Conservation (phyloP, 2,888 invertebrate species). For the Xylophagus ater region DNA sequence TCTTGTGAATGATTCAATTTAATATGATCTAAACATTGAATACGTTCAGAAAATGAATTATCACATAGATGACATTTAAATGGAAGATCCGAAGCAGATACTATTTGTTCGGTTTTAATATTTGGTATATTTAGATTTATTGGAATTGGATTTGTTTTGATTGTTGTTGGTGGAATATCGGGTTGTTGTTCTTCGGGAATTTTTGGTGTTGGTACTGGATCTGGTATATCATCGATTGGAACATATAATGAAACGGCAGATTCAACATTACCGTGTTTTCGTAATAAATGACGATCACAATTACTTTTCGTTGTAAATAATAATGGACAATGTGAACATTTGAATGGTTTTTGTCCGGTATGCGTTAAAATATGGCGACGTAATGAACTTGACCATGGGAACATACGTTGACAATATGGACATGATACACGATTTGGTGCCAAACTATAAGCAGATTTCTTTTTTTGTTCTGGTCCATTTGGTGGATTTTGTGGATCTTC, state of each 20-base stretch:
- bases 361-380: slow-evolving; percentile 88
- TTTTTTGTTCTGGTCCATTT: slow-evolving; percentile 45
- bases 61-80: slow-evolving; percentile 93
- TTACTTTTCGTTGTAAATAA: slow-evolving; percentile 96
- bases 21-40: slow-evolving; percentile 72
- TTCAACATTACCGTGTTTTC: slow-evolving; percentile 65
- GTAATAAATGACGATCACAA: slow-evolving; percentile 84
- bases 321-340: slow-evolving; percentile 85
- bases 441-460: slow-evolving; percentile 88
- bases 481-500: slow-evolving; percentile 46
- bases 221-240: slow-evolving; percentile 40
- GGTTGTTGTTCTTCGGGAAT: slow-evolving; percentile 30
- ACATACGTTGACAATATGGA: slow-evolving; percentile 85
- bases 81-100: slow-evolving; percentile 53
- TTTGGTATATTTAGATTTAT: slow-evolving; percentile 33
- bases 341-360: slow-evolving; percentile 93
- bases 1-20: slow-evolving; percentile 62
- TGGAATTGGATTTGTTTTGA: slow-evolving; percentile 29
- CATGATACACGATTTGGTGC: slow-evolving; percentile 91
- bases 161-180: slow-evolving; percentile 20
- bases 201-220: slow-evolving; percentile 35
- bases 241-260: slow-evolving; percentile 39
- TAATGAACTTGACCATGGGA: slow-evolving; percentile 93
- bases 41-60: slow-evolving; percentile 67
- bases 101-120: slow-evolving; percentile 13